Conservation (phyloP, 2,113 vertebrate species). For the Lophura nycthemera region DNA sequence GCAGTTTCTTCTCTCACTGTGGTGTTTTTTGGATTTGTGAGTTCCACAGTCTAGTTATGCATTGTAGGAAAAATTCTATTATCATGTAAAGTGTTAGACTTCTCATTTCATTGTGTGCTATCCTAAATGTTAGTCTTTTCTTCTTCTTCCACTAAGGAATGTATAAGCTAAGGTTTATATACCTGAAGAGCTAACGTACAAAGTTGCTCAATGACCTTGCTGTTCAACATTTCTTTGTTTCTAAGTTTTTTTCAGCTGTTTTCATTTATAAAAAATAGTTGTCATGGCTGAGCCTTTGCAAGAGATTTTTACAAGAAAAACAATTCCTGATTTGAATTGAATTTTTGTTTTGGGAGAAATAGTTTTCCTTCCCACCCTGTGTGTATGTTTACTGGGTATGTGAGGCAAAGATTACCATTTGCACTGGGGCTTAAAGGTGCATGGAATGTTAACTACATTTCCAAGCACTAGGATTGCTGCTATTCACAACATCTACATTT, state of each 20-base stretch:
- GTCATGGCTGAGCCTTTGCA: not conserved
- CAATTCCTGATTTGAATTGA: not conserved
- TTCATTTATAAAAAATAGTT: not conserved
- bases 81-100: not conserved
- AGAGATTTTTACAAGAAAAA: not conserved
- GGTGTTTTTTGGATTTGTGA: not conserved
- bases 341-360: not conserved
- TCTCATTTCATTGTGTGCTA: not conserved
- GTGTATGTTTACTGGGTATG: not conserved
- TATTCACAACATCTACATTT: not conserved
- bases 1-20: not conserved
- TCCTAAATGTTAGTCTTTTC: not conserved
- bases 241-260: not conserved
- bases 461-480: not conserved
- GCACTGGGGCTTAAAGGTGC: not conserved
- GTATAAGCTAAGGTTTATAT: not conserved
- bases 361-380: not conserved
- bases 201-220: not conserved
- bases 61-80: not conserved
- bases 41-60: not conserved
- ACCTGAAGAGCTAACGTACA: no score
- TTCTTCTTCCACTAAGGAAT: not conserved
- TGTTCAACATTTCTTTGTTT: not conserved
- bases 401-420: not conserved
- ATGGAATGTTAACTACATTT: not conserved